Conservation (phyloP, 2,113 vertebrate genomes). For the Callipepla squamata region DNA sequence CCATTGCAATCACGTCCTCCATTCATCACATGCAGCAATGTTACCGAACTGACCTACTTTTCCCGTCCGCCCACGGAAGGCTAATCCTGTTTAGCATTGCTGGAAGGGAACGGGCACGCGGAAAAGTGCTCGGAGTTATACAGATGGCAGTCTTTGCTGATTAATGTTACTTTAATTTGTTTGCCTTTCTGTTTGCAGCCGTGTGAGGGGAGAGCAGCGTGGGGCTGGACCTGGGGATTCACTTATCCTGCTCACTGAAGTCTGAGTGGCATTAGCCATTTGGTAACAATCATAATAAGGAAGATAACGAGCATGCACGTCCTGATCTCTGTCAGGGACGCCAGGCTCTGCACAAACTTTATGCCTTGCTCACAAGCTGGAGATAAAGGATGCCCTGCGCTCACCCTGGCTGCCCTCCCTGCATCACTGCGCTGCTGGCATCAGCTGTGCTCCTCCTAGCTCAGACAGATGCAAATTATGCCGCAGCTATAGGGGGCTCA, state of each 20-base stretch:
- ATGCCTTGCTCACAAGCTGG: not conserved
- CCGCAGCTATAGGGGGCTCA: fast-evolving
- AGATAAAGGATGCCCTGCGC: not conserved
- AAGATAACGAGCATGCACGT: not conserved
- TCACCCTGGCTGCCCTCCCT: not conserved
- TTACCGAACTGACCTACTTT: conserved; percentile 81
- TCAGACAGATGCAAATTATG: not conserved
- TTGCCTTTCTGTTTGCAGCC: conserved; percentile 63
- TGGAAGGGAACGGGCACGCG: conserved; percentile 58
- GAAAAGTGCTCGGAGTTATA: conserved; percentile 60
- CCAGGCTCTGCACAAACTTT: not conserved
- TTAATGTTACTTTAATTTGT: conserved; percentile 66
- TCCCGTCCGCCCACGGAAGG: conserved; percentile 68
- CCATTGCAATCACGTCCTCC: conserved; percentile 29
- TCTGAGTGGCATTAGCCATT: conserved; percentile 34
- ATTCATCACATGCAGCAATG: conserved; percentile 32
- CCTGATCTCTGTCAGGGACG: not conserved
- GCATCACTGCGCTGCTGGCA: fast-evolving
- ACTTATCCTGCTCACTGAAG: conserved; percentile 6
- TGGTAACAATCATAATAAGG: not conserved
- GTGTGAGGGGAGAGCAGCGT: not conserved
- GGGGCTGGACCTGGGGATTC: not conserved
- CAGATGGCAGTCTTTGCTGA: conserved; percentile 73
- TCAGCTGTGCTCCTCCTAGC: not conserved
- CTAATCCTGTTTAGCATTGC: conserved; percentile 79